These are phyloP conservation scores for Sepioteuthis lessoniana DNA, from an alignment of 2,888 invertebrate species.

Conservation along the genomic window DNA sequence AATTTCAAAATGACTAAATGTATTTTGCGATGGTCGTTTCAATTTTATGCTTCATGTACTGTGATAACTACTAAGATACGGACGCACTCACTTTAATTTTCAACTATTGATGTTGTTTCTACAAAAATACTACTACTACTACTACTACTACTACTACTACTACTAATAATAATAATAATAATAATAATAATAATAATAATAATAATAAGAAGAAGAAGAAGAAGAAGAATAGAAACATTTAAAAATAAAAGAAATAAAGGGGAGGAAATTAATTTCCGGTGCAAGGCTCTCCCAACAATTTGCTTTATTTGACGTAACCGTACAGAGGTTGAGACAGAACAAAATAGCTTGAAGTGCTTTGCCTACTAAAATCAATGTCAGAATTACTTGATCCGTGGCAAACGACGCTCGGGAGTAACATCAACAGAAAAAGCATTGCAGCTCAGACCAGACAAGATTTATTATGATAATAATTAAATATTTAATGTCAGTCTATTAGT, in stretches of 20 bases:
- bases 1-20: too few relatives aligned
- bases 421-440: background rate
- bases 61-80: too few relatives aligned
- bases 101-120: too few relatives aligned
- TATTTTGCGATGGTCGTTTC: too few relatives aligned
- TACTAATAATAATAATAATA: too few relatives aligned
- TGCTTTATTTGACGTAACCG: background rate
- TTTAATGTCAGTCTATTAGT: too few relatives aligned
- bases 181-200: too few relatives aligned
- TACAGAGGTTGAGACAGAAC: background rate
- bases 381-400: background rate
- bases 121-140: background rate
- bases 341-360: background rate
- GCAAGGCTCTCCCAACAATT: background rate
- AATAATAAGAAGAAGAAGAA: background rate
- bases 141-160: background rate
- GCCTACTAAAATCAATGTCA: background rate
- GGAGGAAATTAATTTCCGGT: background rate
- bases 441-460: too few relatives aligned
- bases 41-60: too few relatives aligned
- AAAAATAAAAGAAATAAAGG: background rate
- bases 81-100: too few relatives aligned
- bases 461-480: too few relatives aligned
- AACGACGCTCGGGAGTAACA: background rate
- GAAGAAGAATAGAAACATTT: background rate